Percentiles rank a stretch among this genome's conserved stretches.
phyloP scores from a whole-genome alignment of 2,797 vertebrate genomes.

The Poecilia velifera region DNA sequence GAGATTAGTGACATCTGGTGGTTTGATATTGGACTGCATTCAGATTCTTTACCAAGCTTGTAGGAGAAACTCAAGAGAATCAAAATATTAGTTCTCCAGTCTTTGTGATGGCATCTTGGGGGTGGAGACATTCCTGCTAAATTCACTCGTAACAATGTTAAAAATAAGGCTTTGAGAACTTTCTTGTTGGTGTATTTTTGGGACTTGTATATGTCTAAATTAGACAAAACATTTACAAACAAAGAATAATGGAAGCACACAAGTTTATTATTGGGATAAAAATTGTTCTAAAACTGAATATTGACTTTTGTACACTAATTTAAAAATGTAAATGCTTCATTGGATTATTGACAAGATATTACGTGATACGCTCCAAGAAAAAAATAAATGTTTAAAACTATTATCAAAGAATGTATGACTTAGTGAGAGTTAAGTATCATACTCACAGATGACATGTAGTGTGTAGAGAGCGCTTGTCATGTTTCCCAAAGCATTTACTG shows the following conservation, averaged over 20 bases:
- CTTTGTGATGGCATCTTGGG: neutral
- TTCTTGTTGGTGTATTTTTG: neutral
- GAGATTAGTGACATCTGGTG: neutral
- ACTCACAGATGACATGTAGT: slow-evolving; percentile 74
- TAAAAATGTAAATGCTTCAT: neutral
- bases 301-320: neutral
- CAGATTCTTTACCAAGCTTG: neutral
- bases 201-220: neutral
- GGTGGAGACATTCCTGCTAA: neutral
- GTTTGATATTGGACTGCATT: neutral
- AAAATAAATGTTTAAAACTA: neutral
- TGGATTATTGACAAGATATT: neutral
- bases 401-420: neutral
- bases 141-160: neutral
- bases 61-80: neutral
- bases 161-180: neutral
- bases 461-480: slow-evolving; percentile 37
- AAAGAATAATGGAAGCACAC: neutral
- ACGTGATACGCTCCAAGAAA: neutral
- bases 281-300: no score
- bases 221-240: neutral
- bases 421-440: slow-evolving; percentile 8
- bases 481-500: slow-evolving; percentile 43
- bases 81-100: neutral
- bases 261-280: neutral